Base-by-base conservation (phyloP, 2,797 vertebrate genomes). In the Lates japonicus region DNA sequence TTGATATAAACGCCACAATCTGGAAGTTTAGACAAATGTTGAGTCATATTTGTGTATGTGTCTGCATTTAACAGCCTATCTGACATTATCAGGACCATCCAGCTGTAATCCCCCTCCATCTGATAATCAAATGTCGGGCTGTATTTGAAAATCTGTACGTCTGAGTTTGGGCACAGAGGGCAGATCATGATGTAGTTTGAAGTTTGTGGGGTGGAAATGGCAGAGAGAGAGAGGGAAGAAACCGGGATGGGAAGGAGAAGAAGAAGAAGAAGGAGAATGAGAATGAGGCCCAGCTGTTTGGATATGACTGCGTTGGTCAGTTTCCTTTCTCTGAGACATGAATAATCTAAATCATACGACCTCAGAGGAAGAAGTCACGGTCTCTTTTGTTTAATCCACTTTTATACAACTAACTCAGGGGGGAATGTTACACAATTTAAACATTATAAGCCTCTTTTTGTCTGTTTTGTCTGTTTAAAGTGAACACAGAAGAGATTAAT, bases 321-420 rank as follows among this genome's bases (percentile, higher is more conserved):
- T 76, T 91, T 91, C 84, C 89, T 86, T 88, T 91, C 87, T 90
- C 87, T 82, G 79, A 84, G 68, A 88, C 51, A 44, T 52, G 75
- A 89, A 81, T 92, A 92, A 92, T 90, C 74, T 37, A 55, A 86
- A 90, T 91, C 92, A 90, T 87, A 80, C 88, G 77, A 88, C 81
- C 87, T 86, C 78, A 70, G 70, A 79, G 83, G 88, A 87, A 76
- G 49, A 46, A 81, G 80, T 79, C 75, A 64, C 22, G 35, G 68
- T 63, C 77, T 90, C 80, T 19, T 17, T 44, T 74, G 82, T 83
- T 83, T 70, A 67, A 78, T 86, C 64, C 41, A 39, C 14, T 71
- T 79, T 86, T 69, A 75, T 42, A 72, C 79, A 74, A 70, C 55
- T n/a, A 39, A 71, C 46, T 84, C 49, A 35, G 25, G 39, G 12